Base-by-base conservation (phyloP, 37 sponge, comb jelly and placozoan genomes). In the Bolinopsis microptera region DNA sequence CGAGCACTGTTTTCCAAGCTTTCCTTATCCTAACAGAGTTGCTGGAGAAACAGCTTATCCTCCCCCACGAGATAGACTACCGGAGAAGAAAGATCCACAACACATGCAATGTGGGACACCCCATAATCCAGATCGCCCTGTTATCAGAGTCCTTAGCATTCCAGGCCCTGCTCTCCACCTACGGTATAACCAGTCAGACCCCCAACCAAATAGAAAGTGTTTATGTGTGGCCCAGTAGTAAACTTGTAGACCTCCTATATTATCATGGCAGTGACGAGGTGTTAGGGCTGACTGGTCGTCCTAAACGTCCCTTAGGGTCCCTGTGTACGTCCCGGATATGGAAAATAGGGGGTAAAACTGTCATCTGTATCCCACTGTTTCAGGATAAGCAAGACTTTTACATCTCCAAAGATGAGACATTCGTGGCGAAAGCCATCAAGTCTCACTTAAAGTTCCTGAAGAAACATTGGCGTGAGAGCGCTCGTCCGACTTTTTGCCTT, bases 121-220 rank as follows among this genome's bases (percentile, higher is more conserved):
- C 92, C 21, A 69, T 97, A 32, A 94, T 97, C 27, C 98, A 97
- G 82, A 94, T 97, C 48, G 96, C 96, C 32, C 95, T 97, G 69
- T 95, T 97, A 0, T 72, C 96, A 24, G 96, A 96, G 92, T 96
- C 94, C 31, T 61, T 69, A 0, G 69, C 95, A 94, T 96, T 97
- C 0, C 98, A 97, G 94, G 70, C 96, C 35, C 83, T 95, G 0
- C 94, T 97, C 22, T 95, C 98, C n/a, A 97, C 95, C 0, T 96
- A 96, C 70, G 96, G 98, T 3, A 96, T 97, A 25, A 96, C 95
- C 0, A 95, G 96, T 3, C 98, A 97, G 94, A 97, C 98, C 38
- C 94, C 93, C 21, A 93, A 95, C 32, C 96, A 97, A 39, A 95
- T 97, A 21, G 98, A 97, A 39, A 95, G 96, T 24, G 93, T 97